A percentile compares a stretch with the other conserved stretches of the same genome.
Conservation (phyloP, 2,797 vertebrate species). For the Onychomys arenicola region DNA sequence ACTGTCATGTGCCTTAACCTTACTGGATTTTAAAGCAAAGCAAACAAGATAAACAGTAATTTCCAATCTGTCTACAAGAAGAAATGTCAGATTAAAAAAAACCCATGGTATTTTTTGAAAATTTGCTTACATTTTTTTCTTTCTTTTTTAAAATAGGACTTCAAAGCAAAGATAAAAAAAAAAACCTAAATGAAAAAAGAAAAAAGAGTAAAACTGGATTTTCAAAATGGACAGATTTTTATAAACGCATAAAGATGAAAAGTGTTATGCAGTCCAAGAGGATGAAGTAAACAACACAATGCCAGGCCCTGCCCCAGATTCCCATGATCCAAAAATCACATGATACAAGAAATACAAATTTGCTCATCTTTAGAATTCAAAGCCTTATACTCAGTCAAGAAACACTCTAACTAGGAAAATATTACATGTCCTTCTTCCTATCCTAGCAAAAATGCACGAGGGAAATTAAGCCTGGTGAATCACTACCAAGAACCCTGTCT, state of each 20-base stretch:
- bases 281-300: neutral
- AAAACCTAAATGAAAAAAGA: neutral
- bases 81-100: constrained; percentile 12
- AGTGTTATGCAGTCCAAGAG: neutral
- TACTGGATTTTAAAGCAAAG: constrained; percentile 54
- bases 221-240: constrained; percentile 24
- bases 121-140: neutral
- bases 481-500: neutral
- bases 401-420: neutral
- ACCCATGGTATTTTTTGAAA: neutral
- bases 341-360: neutral
- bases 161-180: neutral
- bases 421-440: neutral
- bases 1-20: neutral
- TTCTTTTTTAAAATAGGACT: neutral
- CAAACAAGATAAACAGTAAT: constrained; percentile 12
- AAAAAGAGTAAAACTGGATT: constrained; percentile 7
- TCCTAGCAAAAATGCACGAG: neutral
- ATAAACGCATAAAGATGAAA: neutral
- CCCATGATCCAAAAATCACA: neutral
- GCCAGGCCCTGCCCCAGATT: neutral
- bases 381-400: neutral
- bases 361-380: neutral
- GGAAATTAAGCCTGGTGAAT: neutral
- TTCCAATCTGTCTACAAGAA: neutral